Conservation (phyloP, 1,140 invertebrate genomes). For the Branchinecta lynchi region DNA sequence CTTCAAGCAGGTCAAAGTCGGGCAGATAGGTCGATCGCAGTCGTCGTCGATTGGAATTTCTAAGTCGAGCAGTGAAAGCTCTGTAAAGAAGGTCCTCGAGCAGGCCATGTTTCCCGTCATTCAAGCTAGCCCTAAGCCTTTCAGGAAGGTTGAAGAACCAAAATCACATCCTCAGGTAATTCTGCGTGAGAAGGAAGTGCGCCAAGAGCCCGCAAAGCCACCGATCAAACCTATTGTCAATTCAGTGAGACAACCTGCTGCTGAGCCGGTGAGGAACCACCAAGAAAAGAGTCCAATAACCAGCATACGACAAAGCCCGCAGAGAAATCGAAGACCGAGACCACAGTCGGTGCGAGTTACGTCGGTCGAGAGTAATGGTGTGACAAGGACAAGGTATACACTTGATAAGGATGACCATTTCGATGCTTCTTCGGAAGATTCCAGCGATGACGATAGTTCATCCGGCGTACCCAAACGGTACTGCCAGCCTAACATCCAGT, state of each 20-base stretch:
- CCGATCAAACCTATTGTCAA: not conserved
- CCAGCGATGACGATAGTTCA: not conserved
- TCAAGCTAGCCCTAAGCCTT: not conserved
- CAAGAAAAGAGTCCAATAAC: not conserved
- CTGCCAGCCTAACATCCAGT: not conserved
- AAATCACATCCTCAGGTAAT: not conserved
- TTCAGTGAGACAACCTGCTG: not conserved
- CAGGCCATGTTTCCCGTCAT: not conserved
- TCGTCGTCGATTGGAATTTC: not conserved
- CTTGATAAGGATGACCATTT: not conserved
- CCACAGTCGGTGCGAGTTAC: not conserved
- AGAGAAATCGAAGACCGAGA: not conserved
- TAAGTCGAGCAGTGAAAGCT: conserved; percentile 8
- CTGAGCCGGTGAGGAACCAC: not conserved
- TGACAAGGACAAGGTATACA: not conserved
- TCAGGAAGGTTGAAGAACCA: not conserved
- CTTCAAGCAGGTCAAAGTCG: not conserved
- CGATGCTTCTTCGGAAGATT: not conserved
- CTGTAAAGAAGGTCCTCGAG: not conserved
- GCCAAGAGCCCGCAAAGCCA: not conserved
- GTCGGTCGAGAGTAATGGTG: not conserved
- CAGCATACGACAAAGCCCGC: not conserved
- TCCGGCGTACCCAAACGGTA: not conserved
- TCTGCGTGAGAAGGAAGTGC: not conserved
- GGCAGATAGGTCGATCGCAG: not conserved